Percentiles rank a stretch among this genome's conserved stretches.
Evolutionary conservation across 2,797 vertebrate genomes (phyloP).

Genomic region (Falco peregrinus): DNA sequence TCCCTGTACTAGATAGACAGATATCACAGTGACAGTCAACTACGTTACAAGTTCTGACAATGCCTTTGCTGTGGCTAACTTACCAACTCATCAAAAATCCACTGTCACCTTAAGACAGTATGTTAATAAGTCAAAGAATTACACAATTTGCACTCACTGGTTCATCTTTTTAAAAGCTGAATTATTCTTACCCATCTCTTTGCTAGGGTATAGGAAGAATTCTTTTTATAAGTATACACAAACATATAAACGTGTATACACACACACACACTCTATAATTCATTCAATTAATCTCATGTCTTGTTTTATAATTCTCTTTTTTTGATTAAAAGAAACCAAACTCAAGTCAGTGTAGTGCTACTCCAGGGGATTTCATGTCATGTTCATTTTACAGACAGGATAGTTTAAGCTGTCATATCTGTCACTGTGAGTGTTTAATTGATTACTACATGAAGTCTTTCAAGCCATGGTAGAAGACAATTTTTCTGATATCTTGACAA

Average conservation of each 20-base stretch:
- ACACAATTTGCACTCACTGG: neutral
- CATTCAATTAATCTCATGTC: neutral
- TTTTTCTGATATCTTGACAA: neutral
- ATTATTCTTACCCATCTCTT: neutral
- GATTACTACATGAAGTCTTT: neutral
- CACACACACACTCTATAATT: neutral
- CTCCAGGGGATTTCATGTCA: neutral
- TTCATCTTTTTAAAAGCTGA: neutral
- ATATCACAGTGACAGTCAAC: neutral
- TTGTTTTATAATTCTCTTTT: slow-evolving; percentile 15
- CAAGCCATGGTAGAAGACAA: neutral
- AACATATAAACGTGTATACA: neutral
- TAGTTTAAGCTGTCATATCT: slow-evolving; percentile 10
- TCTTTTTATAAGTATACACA: neutral
- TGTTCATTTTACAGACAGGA: neutral
- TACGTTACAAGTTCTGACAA: neutral
- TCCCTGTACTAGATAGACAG: neutral
- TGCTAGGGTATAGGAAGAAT: neutral
- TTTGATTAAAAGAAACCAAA: slow-evolving; percentile 12
- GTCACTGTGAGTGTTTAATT: neutral
- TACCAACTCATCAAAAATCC: neutral
- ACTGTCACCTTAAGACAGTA: neutral
- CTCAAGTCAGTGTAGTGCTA: neutral
- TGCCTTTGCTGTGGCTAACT: neutral
- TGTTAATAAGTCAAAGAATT: neutral